phyloP scores from a whole-genome alignment of 2,888 invertebrate species.

The Mythimna lalbum region DNA sequence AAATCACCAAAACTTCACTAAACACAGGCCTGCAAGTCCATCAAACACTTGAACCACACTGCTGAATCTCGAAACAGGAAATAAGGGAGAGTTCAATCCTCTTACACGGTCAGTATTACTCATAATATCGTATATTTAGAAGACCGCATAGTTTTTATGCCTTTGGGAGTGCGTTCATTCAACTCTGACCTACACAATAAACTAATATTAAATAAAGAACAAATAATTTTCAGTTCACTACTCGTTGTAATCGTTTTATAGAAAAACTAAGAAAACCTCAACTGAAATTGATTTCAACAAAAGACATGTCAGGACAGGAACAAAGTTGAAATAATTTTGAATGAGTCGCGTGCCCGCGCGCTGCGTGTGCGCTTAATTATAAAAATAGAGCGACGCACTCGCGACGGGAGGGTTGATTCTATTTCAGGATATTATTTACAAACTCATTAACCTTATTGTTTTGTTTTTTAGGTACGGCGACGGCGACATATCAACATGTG shows the following conservation, averaged over 20 bases:
- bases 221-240: constrained; percentile 1
- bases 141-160: constrained; percentile 81
- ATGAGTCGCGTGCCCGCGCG: constrained; percentile 75
- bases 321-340: constrained; percentile 71
- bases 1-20: constrained; percentile 38
- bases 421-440: constrained; percentile 78
- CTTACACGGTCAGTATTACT: constrained; percentile 83
- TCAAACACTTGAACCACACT: constrained; percentile 36
- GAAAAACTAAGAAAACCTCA: not conserved
- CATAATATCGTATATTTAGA: constrained; percentile 88
- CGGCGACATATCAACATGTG: constrained; percentile 23
- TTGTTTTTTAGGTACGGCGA: constrained; percentile 35
- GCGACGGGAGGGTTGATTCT: constrained; percentile 83
- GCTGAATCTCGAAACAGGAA: constrained; percentile 77
- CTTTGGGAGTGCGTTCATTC: constrained; percentile 77
- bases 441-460: constrained; percentile 67
- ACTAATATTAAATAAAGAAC: constrained; percentile 7
- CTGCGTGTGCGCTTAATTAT: constrained; percentile 72
- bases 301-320: constrained; percentile 63
- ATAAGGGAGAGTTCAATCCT: constrained; percentile 80
- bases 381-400: constrained; percentile 81
- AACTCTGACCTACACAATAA: constrained; percentile 68
- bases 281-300: constrained; percentile 25
- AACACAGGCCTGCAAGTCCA: constrained; percentile 19
- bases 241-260: not conserved